Conservation (phyloP, 2,797 vertebrate species). For the Anniella stebbinsi region DNA sequence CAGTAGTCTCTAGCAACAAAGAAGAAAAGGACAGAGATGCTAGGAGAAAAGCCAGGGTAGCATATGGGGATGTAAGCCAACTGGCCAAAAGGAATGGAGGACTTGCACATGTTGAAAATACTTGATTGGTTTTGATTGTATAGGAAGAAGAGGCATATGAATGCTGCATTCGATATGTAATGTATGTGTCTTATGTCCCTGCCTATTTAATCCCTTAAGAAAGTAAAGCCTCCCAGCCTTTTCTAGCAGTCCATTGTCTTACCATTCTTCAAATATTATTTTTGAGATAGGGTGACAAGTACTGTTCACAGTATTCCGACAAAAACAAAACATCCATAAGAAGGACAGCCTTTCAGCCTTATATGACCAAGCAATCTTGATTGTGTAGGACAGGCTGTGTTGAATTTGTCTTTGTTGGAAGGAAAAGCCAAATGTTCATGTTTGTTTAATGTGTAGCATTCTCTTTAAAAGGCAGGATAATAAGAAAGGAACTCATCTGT, state of each 20-base stretch:
- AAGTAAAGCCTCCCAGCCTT: not conserved
- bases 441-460: conserved; percentile 12
- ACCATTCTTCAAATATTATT: not conserved
- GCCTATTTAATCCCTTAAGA: not conserved
- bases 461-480: not conserved
- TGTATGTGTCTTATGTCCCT: not conserved
- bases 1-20: not conserved
- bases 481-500: not conserved
- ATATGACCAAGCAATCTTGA: not conserved
- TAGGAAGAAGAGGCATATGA: not conserved
- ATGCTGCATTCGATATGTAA: not conserved
- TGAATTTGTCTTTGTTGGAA: not conserved
- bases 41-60: no score
- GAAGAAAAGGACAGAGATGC: no score
- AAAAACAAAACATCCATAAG: not conserved
- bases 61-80: no score
- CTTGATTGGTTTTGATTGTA: not conserved
- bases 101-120: not conserved
- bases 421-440: not conserved
- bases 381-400: not conserved
- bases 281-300: not conserved
- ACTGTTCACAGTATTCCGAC: not conserved
- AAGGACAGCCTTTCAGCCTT: not conserved
- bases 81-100: no score
- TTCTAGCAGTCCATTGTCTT: not conserved